Percentiles rank a stretch among this genome's conserved stretches.
Conservation (phyloP, 2,797 vertebrate species). For the Pelodytes ibericus region DNA sequence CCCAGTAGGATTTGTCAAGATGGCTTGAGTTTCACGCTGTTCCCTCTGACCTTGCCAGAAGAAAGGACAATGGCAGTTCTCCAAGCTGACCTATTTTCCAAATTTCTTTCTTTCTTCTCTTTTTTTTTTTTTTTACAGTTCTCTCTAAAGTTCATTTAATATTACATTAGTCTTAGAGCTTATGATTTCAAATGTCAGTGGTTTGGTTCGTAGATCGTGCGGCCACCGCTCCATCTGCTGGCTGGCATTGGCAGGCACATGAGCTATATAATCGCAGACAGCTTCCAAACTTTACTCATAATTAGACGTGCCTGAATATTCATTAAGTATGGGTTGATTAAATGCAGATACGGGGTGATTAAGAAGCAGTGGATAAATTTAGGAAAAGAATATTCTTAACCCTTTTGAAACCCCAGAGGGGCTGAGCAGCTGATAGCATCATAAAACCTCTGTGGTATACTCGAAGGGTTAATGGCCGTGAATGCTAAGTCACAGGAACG, state of each 20-base stretch:
- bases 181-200: constrained; percentile 54
- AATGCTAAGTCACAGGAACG: too few species aligned
- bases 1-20: constrained; percentile 1
- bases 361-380: constrained; percentile 55
- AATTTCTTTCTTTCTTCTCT: constrained; percentile 51
- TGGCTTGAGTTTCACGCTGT: constrained; percentile 54
- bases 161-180: constrained; percentile 55
- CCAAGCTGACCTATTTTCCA: constrained; percentile 61
- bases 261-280: constrained; percentile 58
- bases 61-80: constrained; percentile 57
- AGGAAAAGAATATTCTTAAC: constrained; percentile 1
- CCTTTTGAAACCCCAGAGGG: neutral
- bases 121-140: constrained; percentile 51
- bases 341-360: constrained; percentile 64
- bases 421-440: neutral
- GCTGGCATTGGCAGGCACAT: constrained; percentile 62
- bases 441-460: too few species aligned
- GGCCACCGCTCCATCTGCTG: constrained; percentile 68
- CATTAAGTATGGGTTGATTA: constrained; percentile 71
- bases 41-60: constrained; percentile 67
- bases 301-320: constrained; percentile 71
- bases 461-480: too few species aligned
- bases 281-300: constrained; percentile 60
- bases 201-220: neutral
- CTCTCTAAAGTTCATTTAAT: constrained; percentile 35